Conservation (phyloP, 2,797 vertebrate genomes). For the Tolypeutes matacus region DNA sequence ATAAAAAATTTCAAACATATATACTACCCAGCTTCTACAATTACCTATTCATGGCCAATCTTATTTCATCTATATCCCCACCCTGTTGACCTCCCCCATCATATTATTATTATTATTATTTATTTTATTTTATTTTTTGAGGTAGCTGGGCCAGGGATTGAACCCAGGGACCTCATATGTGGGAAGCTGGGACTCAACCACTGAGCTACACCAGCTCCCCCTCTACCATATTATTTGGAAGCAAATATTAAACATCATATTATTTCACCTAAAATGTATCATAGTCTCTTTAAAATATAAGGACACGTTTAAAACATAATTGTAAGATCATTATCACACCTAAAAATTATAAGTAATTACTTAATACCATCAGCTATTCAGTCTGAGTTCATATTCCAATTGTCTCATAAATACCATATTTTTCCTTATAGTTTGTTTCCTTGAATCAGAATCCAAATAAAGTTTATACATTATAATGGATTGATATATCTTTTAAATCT, state of each 20-base stretch:
- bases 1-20: slow-evolving; percentile 20
- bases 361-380: slow-evolving; percentile 13
- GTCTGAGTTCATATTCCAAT: background rate
- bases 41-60: background rate
- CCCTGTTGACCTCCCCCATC: background rate
- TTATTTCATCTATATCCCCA: background rate
- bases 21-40: background rate
- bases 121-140: no score
- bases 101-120: background rate
- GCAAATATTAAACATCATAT: slow-evolving; percentile 38
- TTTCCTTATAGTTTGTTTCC: slow-evolving; percentile 22
- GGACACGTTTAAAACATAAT: background rate
- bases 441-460: slow-evolving; percentile 15
- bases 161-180: no score
- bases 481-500: slow-evolving; percentile 1
- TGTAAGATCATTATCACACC: background rate
- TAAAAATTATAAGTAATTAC: slow-evolving; percentile 22
- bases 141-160: no score
- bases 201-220: no score
- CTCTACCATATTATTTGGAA: slow-evolving; percentile 20
- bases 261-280: slow-evolving; percentile 37
- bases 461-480: background rate
- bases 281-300: slow-evolving; percentile 35
- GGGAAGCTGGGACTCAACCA: no score
- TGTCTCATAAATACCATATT: slow-evolving; percentile 21